phyloP scores from a whole-genome alignment of 2,888 invertebrate species.

The Calliopum simillimum region DNA sequence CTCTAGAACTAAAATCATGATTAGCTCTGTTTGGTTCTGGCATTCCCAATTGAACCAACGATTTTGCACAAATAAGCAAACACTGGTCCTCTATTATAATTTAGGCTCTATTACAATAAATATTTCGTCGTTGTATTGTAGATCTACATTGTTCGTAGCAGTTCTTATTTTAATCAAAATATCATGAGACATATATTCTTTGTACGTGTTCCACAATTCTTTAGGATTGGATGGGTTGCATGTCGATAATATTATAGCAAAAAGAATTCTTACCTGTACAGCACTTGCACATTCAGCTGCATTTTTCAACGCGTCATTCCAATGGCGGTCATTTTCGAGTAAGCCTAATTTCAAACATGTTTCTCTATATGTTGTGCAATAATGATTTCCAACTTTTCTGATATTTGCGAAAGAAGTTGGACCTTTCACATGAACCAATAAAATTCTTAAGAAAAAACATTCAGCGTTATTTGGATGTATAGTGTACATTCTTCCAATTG shows the following conservation, averaged over 20 bases:
- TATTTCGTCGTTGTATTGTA: conserved; percentile 31
- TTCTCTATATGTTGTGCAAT: conserved; percentile 59
- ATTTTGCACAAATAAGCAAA: conserved; percentile 37
- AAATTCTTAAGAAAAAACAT: too few species aligned
- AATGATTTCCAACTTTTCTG: too few species aligned
- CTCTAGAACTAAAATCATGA: conserved; percentile 38
- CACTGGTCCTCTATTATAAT: conserved; percentile 39
- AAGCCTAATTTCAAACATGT: conserved; percentile 57
- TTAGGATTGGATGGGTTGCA: conserved; percentile 43
- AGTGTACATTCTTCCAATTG: conserved; percentile 51
- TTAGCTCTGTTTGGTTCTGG: conserved; percentile 34
- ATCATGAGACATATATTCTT: conserved; percentile 43
- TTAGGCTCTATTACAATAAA: conserved; percentile 36
- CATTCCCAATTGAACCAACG: conserved; percentile 37
- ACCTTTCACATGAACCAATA: too few species aligned
- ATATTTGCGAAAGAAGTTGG: too few species aligned
- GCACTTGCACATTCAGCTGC: conserved; percentile 35
- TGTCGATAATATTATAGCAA: conserved; percentile 47
- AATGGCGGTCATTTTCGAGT: conserved; percentile 52
- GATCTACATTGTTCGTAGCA: too few species aligned
- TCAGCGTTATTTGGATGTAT: conserved; percentile 38
- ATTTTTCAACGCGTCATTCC: conserved; percentile 47
- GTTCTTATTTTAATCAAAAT: conserved; percentile 44
- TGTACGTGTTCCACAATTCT: conserved; percentile 44
- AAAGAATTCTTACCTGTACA: conserved; percentile 42